These are phyloP conservation scores for Rhinichthys klamathensis DNA, from an alignment of 2,113 vertebrate species.

Conservation along the genomic window DNA sequence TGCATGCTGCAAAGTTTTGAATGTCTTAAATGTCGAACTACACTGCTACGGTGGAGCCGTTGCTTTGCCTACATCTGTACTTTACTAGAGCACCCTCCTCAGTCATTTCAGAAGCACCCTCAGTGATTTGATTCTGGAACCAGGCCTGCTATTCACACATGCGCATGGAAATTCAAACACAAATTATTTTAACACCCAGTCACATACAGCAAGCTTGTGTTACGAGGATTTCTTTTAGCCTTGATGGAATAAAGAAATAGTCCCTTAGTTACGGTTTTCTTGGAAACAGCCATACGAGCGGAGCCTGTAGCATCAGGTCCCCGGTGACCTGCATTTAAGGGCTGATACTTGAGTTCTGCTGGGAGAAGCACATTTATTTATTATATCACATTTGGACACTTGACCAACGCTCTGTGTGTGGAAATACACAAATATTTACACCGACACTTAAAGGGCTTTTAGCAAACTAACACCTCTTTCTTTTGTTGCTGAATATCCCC, in stretches of 20 bases:
- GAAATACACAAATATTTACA: slow-evolving; percentile 32
- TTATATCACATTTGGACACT: slow-evolving; percentile 35
- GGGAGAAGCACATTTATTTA: slow-evolving; percentile 38
- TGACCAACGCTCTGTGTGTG: slow-evolving; percentile 9
- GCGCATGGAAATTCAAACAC: background rate
- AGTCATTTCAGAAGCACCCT: too few relatives aligned
- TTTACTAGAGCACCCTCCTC: too few relatives aligned
- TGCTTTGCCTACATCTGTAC: too few relatives aligned
- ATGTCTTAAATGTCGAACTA: too few relatives aligned
- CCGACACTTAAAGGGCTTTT: slow-evolving; percentile 33
- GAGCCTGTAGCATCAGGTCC: slow-evolving; percentile 48
- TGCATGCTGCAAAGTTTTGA: too few relatives aligned
- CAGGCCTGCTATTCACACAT: background rate
- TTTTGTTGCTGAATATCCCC: slow-evolving; percentile 21
- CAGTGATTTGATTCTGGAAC: too few relatives aligned
- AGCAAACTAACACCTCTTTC: slow-evolving; percentile 43
- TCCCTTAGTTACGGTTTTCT: slow-evolving; percentile 13
- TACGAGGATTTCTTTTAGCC: slow-evolving; percentile 2
- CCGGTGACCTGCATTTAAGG: slow-evolving; percentile 49
- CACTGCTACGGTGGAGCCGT: too few relatives aligned
- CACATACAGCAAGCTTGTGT: slow-evolving; percentile 15
- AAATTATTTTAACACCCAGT: background rate
- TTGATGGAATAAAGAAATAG: slow-evolving; percentile 38
- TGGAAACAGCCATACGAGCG: slow-evolving; percentile 25
- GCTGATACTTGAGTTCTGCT: slow-evolving; percentile 26